Evolutionary conservation across 2,888 invertebrate species (phyloP).

Genomic region (Caenorhabditis uteleia): DNA sequence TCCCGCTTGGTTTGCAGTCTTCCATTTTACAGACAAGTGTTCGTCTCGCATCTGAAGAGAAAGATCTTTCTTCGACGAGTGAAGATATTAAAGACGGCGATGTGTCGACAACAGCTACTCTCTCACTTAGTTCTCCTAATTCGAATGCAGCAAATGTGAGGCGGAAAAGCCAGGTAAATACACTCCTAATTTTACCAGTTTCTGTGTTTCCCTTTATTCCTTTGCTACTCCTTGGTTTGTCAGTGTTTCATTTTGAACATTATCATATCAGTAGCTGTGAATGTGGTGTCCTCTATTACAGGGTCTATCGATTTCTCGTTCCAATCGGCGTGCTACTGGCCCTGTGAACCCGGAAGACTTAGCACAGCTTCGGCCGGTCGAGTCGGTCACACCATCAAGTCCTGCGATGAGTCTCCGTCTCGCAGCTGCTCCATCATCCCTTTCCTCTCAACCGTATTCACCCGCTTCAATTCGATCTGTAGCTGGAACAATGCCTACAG

Average conservation of each 20-base stretch:
- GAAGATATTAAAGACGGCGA: slow-evolving; percentile 22
- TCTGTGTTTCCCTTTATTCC: background rate
- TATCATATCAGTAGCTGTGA: background rate
- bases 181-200: background rate
- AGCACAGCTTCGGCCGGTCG: slow-evolving; percentile 4
- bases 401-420: slow-evolving; percentile 26
- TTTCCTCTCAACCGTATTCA: slow-evolving; percentile 16
- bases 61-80: slow-evolving; percentile 33
- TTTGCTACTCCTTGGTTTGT: background rate
- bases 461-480: slow-evolving; percentile 18
- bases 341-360: slow-evolving; percentile 61
- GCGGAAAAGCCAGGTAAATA: slow-evolving; percentile 54
- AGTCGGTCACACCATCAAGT: background rate
- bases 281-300: slow-evolving; percentile 28
- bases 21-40: slow-evolving; percentile 2
- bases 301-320: slow-evolving; percentile 50
- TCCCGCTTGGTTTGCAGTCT: background rate
- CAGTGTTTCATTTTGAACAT: background rate
- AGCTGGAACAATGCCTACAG: slow-evolving; percentile 26
- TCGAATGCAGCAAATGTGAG: slow-evolving; percentile 48
- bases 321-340: slow-evolving; percentile 64
- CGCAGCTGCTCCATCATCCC: slow-evolving; percentile 4
- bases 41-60: slow-evolving; percentile 46
- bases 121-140: slow-evolving; percentile 34
- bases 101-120: slow-evolving; percentile 36